A percentile compares a stretch with the other conserved stretches of the same genome.
phyloP scores from a whole-genome alignment of 2,113 vertebrate species.

The Anseranas semipalmata region DNA sequence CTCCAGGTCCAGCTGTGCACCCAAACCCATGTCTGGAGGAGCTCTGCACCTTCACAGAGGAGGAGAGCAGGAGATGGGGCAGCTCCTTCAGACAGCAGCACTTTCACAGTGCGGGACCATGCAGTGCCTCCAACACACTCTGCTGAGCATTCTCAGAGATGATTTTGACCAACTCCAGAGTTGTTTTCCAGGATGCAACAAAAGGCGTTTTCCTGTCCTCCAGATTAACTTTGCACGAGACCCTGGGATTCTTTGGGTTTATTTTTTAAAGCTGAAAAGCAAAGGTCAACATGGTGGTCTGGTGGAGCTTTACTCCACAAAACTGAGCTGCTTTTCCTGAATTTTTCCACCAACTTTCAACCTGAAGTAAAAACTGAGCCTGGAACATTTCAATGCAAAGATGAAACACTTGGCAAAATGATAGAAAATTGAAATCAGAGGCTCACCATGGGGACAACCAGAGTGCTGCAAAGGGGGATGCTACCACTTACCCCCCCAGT shows the following conservation, averaged over 20 bases:
- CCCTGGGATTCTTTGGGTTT: background rate
- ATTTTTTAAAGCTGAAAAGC: background rate
- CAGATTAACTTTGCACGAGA: rapidly evolving
- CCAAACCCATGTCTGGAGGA: background rate
- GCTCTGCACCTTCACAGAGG: background rate
- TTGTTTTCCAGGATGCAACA: background rate
- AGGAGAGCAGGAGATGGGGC: background rate
- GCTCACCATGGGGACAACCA: background rate
- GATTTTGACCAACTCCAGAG: background rate
- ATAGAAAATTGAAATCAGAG: background rate
- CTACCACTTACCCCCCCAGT: background rate
- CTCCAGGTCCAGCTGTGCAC: background rate
- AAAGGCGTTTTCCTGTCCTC: background rate
- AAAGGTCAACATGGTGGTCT: background rate
- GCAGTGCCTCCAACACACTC: background rate
- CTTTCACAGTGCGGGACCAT: rapidly evolving
- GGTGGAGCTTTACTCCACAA: background rate
- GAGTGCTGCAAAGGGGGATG: background rate
- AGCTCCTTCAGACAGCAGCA: background rate
- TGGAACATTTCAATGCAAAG: background rate
- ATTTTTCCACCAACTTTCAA: background rate
- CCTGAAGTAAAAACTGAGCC: background rate
- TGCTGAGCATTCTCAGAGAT: background rate
- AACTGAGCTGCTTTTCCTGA: background rate
- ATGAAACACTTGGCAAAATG: background rate